These are phyloP conservation scores for Papilio helenus DNA, from an alignment of 1,140 invertebrate genomes.

Conservation along the genomic window DNA sequence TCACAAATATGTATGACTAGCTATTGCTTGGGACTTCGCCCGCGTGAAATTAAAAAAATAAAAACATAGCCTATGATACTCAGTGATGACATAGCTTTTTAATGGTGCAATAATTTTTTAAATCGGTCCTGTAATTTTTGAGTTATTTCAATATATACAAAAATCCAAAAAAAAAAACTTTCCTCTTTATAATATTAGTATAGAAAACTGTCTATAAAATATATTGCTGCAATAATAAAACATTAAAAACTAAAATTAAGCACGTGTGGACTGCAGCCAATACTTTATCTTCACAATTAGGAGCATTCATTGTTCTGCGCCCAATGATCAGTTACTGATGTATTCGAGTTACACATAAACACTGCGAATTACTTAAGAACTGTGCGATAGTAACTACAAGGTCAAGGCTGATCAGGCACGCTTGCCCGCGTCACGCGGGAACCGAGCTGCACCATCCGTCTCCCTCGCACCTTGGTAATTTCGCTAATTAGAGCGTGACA, in stretches of 20 bases:
- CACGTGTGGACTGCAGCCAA: neutral
- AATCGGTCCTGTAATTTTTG: no score
- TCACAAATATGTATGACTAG: no score
- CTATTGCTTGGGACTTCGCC: no score
- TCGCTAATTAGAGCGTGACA: conserved; percentile 48
- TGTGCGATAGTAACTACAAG: conserved; percentile 68
- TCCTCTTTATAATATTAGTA: no score
- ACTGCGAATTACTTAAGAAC: conserved; percentile 61
- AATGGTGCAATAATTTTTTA: no score
- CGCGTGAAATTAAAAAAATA: no score
- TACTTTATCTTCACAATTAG: neutral
- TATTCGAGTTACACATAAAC: conserved; percentile 45
- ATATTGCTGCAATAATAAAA: neutral
- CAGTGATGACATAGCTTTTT: no score
- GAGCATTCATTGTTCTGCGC: conserved; percentile 20
- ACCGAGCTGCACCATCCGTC: conserved; percentile 49
- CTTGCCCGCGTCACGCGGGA: conserved; percentile 43
- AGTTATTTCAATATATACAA: no score
- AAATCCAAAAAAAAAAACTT: no score
- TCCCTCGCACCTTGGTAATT: conserved; percentile 49
- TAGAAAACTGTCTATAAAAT: no score
- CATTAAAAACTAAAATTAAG: neutral
- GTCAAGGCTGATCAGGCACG: conserved; percentile 71
- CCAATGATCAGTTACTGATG: conserved; percentile 35
- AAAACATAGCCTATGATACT: no score